phyloP scores from a whole-genome alignment of 2,113 vertebrate species.

The Hemicordylus capensis region DNA sequence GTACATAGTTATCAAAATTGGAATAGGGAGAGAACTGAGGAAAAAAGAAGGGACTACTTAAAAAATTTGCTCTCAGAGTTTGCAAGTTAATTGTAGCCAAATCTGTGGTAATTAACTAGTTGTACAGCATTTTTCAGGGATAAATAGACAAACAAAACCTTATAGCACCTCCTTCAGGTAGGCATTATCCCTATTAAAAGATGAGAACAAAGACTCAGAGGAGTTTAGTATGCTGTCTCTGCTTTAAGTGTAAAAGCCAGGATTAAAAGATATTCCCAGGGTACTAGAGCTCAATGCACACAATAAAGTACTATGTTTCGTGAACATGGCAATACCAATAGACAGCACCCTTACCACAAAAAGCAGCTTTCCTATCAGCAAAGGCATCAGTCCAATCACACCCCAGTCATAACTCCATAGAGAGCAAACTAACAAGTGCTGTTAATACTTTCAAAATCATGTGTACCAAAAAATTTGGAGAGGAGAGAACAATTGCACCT shows the following conservation, averaged over 20 bases:
- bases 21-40: neutral
- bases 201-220: slow-evolving; percentile 26
- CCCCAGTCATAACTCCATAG: neutral
- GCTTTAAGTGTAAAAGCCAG: slow-evolving; percentile 51
- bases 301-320: slow-evolving; percentile 4
- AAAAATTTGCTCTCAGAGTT: neutral
- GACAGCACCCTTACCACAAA: neutral
- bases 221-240: slow-evolving; percentile 58
- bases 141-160: slow-evolving; percentile 5
- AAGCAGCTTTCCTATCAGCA: neutral
- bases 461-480: neutral
- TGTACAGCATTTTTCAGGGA: neutral
- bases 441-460: neutral
- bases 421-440: neutral
- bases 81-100: neutral
- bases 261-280: slow-evolving; percentile 56
- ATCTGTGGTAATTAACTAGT: neutral
- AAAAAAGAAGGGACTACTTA: neutral
- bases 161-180: neutral
- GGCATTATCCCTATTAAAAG: slow-evolving; percentile 55
- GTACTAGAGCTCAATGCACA: neutral
- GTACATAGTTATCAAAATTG: neutral
- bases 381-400: neutral
- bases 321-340: neutral
- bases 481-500: too few relatives aligned